Evolutionary conservation across 2,888 invertebrate species (phyloP).

Genomic region (Patella depressa): DNA sequence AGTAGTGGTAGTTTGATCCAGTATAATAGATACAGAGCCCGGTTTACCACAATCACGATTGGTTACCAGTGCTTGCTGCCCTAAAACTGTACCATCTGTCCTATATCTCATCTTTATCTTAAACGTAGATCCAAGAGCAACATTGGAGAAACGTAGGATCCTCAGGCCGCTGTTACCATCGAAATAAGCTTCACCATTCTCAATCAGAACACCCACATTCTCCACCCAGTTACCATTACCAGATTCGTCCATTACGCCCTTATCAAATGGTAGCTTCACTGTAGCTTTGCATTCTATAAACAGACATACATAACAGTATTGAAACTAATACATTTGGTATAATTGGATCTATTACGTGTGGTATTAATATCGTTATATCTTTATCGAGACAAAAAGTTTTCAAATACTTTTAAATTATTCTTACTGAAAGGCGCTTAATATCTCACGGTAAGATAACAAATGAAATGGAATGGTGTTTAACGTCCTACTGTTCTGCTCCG

Average conservation of each 20-base stretch:
- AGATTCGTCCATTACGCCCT: constrained; percentile 35
- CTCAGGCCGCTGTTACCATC: constrained; percentile 50
- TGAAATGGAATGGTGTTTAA: too few relatives aligned
- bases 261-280: constrained; percentile 42
- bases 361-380: too few relatives aligned
- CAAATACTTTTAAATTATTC: too few relatives aligned
- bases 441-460: too few relatives aligned
- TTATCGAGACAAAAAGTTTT: too few relatives aligned
- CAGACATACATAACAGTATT: too few relatives aligned
- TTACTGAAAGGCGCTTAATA: too few relatives aligned
- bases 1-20: constrained; percentile 35
- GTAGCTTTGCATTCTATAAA: constrained; percentile 45
- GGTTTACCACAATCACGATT: constrained; percentile 54
- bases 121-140: constrained; percentile 48
- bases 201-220: constrained; percentile 50
- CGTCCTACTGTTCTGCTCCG: too few relatives aligned
- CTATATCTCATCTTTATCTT: constrained; percentile 48
- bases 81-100: not conserved
- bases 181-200: constrained; percentile 48
- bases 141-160: constrained; percentile 55
- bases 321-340: too few relatives aligned
- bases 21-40: constrained; percentile 49
- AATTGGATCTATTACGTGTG: too few relatives aligned
- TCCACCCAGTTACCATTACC: constrained; percentile 36
- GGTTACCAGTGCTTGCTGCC: constrained; percentile 43